Evolutionary conservation across 2,113 vertebrate species (phyloP).

Genomic region (Stegostoma tigrinum): DNA sequence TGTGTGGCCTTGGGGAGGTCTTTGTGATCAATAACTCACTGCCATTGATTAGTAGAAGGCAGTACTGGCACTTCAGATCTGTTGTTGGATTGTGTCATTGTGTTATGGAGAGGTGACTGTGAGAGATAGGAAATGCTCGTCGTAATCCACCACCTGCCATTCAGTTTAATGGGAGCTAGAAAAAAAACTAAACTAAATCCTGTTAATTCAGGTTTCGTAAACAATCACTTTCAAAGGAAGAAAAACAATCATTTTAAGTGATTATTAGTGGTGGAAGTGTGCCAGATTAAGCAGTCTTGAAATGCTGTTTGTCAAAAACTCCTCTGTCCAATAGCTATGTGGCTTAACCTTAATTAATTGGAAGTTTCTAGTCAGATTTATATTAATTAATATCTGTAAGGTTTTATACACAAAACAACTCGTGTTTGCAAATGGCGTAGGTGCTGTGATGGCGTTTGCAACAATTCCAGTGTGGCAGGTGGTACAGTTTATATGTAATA

Average conservation of each 20-base stretch:
- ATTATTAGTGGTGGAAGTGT: no score
- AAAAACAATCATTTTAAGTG: no score
- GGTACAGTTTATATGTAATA: no score
- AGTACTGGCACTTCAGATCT: no score
- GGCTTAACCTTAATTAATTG: neutral
- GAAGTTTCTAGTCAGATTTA: neutral
- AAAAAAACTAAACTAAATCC: no score
- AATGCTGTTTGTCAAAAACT: no score
- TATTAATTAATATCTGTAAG: neutral
- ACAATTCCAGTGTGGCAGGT: neutral
- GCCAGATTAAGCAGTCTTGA: no score
- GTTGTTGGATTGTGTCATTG: neutral
- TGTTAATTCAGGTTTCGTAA: no score
- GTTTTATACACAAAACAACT: neutral
- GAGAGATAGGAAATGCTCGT: neutral
- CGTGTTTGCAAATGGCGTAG: no score
- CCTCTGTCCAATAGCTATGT: neutral
- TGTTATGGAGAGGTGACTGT: neutral
- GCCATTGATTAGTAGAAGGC: no score
- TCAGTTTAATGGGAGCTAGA: neutral
- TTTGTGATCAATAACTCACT: neutral
- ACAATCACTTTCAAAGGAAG: no score
- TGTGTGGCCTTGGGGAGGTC: neutral
- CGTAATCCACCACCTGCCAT: neutral
- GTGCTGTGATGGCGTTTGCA: no score